phyloP scores from a whole-genome alignment of 2,888 invertebrate genomes.

The Marasmarcha lunaedactyla region DNA sequence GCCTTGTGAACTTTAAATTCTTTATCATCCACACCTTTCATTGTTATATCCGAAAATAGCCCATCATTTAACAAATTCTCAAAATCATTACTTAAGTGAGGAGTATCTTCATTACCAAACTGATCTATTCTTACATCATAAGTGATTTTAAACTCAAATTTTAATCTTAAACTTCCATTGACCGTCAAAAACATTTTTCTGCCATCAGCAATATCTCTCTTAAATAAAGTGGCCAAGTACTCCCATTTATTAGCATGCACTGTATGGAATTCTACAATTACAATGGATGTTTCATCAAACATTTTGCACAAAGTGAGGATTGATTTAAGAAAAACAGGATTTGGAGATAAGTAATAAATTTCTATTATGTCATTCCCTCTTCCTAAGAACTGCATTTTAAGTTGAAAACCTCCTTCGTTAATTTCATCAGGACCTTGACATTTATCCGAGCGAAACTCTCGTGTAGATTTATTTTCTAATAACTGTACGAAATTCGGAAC shows the following conservation, averaged over 20 bases:
- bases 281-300: conserved; percentile 52
- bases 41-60: conserved; percentile 48
- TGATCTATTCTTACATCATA: conserved; percentile 49
- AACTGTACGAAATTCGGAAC: conserved; percentile 43
- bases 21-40: conserved; percentile 46
- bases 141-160: conserved; percentile 53
- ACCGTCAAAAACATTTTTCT: conserved; percentile 40
- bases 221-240: conserved; percentile 49
- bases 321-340: conserved; percentile 47
- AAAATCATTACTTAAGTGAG: conserved; percentile 49
- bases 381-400: conserved; percentile 56
- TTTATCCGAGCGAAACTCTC: conserved; percentile 48
- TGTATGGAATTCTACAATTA: conserved; percentile 51
- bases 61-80: conserved; percentile 47
- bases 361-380: conserved; percentile 52
- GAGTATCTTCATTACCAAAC: conserved; percentile 30
- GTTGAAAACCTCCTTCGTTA: conserved; percentile 36
- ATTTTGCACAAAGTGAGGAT: conserved; percentile 49
- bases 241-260: conserved; percentile 59
- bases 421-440: conserved; percentile 27
- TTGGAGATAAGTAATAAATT: conserved; percentile 48
- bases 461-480: conserved; percentile 37
- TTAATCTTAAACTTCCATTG: conserved; percentile 49
- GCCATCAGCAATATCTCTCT: conserved; percentile 44
- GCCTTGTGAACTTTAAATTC: conserved; percentile 56